phyloP scores from a whole-genome alignment of 2,888 invertebrate genomes.

The Pasiphila rectangulata region DNA sequence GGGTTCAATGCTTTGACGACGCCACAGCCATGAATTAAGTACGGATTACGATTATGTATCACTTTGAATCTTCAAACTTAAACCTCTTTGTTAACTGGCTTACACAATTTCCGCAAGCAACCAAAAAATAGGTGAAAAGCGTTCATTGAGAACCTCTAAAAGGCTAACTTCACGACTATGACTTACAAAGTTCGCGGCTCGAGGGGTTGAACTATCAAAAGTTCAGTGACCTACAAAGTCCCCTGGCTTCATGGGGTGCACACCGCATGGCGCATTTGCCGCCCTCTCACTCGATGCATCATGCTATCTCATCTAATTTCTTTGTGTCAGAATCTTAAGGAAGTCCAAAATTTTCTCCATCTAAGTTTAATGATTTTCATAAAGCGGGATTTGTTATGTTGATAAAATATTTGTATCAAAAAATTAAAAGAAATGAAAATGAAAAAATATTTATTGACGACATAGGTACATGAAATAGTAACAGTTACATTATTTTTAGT shows the following conservation, averaged over 20 bases:
- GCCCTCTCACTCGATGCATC: constrained; percentile 55
- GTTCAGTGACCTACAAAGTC: constrained; percentile 73
- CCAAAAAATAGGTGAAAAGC: neutral
- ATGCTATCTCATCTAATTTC: constrained; percentile 50
- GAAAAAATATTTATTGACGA: too few species aligned
- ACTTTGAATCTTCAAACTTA: too few species aligned
- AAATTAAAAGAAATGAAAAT: too few species aligned
- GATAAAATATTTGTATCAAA: too few species aligned
- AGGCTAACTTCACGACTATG: constrained; percentile 32
- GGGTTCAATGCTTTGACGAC: constrained; percentile 61
- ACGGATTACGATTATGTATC: neutral
- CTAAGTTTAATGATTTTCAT: neutral
- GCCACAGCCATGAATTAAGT: constrained; percentile 48
- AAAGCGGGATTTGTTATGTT: neutral
- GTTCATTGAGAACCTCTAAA: constrained; percentile 25
- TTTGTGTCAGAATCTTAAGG: constrained; percentile 41
- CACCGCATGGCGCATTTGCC: constrained; percentile 48
- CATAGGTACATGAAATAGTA: too few species aligned
- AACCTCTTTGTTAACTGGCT: too few species aligned
- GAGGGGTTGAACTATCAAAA: constrained; percentile 54
- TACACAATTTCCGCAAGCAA: neutral
- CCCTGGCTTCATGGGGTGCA: constrained; percentile 72
- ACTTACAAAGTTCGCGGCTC: constrained; percentile 39
- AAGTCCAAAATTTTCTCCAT: constrained; percentile 1
- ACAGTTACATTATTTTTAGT: too few species aligned